A percentile compares a stretch with the other conserved stretches of the same genome.
phyloP scores from a whole-genome alignment of 1,140 invertebrate genomes.

The Oryctes rhinoceros region DNA sequence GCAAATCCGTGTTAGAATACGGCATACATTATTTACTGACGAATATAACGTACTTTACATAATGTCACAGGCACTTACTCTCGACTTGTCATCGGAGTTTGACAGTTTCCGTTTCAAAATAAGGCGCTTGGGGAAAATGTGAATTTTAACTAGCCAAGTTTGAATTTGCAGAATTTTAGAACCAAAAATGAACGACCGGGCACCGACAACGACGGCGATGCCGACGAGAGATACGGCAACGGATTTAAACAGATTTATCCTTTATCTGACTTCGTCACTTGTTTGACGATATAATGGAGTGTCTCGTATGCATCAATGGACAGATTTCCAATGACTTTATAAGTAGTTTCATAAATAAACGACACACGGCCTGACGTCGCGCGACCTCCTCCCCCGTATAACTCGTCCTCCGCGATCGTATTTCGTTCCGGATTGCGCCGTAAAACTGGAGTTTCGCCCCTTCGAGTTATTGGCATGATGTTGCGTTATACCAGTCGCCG shows the following conservation, averaged over 20 bases:
- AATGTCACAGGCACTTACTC: conserved; percentile 34
- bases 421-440: not conserved
- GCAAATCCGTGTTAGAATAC: no score
- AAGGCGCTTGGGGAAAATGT: not conserved
- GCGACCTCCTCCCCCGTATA: not conserved
- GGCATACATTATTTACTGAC: not conserved
- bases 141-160: conserved; percentile 36
- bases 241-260: conserved; percentile 22
- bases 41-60: conserved; percentile 20
- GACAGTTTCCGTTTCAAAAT: conserved; percentile 10
- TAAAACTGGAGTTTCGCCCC: not conserved
- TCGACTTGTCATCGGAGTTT: conserved; percentile 21
- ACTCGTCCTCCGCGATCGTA: not conserved
- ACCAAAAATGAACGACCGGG: not conserved
- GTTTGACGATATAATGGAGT: conserved; percentile 12
- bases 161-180: conserved; percentile 33
- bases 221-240: not conserved
- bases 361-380: not conserved
- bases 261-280: conserved; percentile 24
- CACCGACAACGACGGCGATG: not conserved
- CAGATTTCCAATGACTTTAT: conserved; percentile 34
- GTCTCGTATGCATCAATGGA: conserved; percentile 13
- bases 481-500: conserved; percentile 1
- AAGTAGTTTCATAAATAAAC: conserved; percentile 36
- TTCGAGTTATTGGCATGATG: conserved; percentile 15